phyloP scores from a whole-genome alignment of 2,113 vertebrate genomes.

The Bungarus multicinctus region DNA sequence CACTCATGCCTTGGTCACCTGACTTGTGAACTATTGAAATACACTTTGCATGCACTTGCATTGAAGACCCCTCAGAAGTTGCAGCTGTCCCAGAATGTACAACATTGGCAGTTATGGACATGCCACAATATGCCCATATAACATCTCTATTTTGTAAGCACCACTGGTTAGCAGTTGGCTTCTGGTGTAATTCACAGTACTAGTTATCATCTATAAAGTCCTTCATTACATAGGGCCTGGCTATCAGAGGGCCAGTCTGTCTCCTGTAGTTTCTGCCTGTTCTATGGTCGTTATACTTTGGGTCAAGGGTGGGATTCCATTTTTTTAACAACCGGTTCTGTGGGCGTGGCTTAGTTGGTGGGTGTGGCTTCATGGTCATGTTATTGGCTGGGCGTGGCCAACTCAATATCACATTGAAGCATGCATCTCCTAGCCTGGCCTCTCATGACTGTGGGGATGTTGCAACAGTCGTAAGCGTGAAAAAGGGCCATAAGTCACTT shows the following conservation, averaged over 20 bases:
- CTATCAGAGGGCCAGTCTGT: background rate
- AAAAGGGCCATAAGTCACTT: too few relatives aligned
- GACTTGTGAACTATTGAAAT: background rate
- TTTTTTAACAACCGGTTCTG: too few relatives aligned
- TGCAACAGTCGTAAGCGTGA: too few relatives aligned
- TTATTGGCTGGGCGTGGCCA: too few relatives aligned
- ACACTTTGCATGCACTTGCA: background rate
- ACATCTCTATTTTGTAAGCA: background rate
- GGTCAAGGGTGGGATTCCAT: too few relatives aligned
- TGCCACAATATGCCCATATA: background rate
- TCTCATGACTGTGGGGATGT: too few relatives aligned
- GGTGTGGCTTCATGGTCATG: too few relatives aligned
- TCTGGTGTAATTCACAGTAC: background rate
- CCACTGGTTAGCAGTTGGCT: background rate
- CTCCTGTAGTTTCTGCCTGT: background rate
- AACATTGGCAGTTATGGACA: background rate
- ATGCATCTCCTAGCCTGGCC: too few relatives aligned
- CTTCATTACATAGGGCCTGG: background rate
- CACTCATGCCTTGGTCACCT: background rate
- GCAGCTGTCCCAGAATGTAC: background rate
- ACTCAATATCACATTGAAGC: too few relatives aligned
- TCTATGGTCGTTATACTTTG: background rate
- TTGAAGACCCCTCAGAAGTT: background rate
- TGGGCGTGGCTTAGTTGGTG: too few relatives aligned
- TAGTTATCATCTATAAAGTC: background rate